Evolutionary conservation across 2,113 vertebrate species (phyloP).

Genomic region (Beaufortia kweichowensis): DNA sequence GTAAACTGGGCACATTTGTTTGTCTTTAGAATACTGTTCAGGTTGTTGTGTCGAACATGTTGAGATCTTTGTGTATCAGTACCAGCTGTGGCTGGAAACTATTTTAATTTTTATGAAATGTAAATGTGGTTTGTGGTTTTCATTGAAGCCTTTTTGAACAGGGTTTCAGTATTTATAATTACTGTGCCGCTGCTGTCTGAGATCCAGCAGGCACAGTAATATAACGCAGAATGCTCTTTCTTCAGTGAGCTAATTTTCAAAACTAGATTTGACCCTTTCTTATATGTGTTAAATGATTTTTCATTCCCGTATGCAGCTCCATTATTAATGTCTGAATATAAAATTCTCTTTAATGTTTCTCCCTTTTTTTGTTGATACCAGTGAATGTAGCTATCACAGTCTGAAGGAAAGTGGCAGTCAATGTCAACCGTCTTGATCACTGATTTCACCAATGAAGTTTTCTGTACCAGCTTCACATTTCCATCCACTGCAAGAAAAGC

Average conservation of each 20-base stretch:
- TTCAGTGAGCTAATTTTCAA: not conserved
- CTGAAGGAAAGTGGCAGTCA: not conserved
- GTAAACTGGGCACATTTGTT: no score
- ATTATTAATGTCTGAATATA: not conserved
- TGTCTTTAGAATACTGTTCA: no score
- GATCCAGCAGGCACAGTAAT: constrained; percentile 51
- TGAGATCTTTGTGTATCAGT: no score
- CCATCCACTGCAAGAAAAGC: constrained; percentile 1
- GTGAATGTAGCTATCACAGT: not conserved
- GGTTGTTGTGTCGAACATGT: no score
- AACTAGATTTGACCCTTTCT: not conserved
- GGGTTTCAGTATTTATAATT: not conserved
- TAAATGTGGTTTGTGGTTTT: not conserved
- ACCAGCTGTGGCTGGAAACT: no score
- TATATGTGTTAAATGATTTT: not conserved
- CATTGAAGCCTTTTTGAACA: constrained; percentile 32
- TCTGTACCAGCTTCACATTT: not conserved
- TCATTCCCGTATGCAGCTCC: not conserved
- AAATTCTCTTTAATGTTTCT: constrained; percentile 26
- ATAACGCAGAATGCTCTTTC: constrained; percentile 17
- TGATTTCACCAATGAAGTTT: not conserved
- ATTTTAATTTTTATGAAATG: no score
- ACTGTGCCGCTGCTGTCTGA: constrained; percentile 27
- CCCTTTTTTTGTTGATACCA: constrained; percentile 41
- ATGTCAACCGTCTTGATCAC: not conserved